Conservation (phyloP, 30 jellyfish, hydroid and myxozoan species). For the Aurelia aurita region DNA sequence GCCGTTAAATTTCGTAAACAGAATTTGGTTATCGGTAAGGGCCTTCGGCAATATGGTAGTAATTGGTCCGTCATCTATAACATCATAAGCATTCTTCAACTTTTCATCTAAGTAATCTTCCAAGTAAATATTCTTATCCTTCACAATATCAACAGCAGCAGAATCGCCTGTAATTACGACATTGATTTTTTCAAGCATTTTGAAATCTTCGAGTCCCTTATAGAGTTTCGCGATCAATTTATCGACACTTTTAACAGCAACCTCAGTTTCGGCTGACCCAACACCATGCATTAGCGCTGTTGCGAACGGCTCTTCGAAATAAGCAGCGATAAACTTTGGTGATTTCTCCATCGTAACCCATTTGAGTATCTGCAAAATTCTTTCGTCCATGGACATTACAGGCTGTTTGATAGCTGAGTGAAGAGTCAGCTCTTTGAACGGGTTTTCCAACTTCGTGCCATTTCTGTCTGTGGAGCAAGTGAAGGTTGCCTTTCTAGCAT, state of each 20-base stretch:
- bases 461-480: slow-evolving; percentile 47
- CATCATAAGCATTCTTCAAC: slow-evolving; percentile 60
- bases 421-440: slow-evolving; percentile 78
- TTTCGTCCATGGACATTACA: slow-evolving; percentile 75
- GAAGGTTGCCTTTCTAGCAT: slow-evolving; percentile 8
- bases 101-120: slow-evolving; percentile 75
- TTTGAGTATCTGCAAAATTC: slow-evolving; percentile 56
- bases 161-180: slow-evolving; percentile 93
- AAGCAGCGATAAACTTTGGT: slow-evolving; percentile 92
- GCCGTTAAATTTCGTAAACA: slow-evolving; percentile 57
- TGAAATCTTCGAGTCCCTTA: slow-evolving; percentile 25
- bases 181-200: slow-evolving; percentile 52
- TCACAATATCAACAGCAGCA: slow-evolving; percentile 77
- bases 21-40: slow-evolving; percentile 6
- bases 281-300: slow-evolving; percentile 74
- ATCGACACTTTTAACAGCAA: slow-evolving; percentile 63
- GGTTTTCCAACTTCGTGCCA: slow-evolving; percentile 70
- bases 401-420: slow-evolving; percentile 44
- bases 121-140: slow-evolving; percentile 74
- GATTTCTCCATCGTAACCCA: slow-evolving; percentile 79
- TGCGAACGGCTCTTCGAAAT: slow-evolving; percentile 93
- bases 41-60: slow-evolving; percentile 71
- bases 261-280: slow-evolving; percentile 50
- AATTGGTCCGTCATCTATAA: slow-evolving; percentile 90
- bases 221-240: slow-evolving; percentile 33